Percentiles rank a stretch among this genome's conserved stretches.
Evolutionary conservation across 2,888 invertebrate genomes (phyloP).

Genomic region (Ornithoptera alexandrae): DNA sequence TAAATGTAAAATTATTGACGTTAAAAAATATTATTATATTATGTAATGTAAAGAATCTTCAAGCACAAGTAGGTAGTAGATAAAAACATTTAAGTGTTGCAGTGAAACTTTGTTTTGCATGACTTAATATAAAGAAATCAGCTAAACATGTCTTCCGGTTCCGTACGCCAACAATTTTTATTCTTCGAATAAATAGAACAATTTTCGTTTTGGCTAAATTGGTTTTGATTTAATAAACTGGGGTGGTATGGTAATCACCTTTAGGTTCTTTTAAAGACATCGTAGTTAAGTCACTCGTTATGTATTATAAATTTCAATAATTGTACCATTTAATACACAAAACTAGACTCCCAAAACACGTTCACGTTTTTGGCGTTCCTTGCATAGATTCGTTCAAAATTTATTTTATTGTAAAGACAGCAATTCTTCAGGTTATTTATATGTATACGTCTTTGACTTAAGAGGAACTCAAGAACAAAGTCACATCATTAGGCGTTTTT

Average conservation of each 20-base stretch:
- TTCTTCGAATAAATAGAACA: not conserved
- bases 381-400: no score
- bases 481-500: constrained; percentile 20
- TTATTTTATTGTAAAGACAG: not conserved
- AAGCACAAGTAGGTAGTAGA: no score
- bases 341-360: no score
- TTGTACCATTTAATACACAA: no score
- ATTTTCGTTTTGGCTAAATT: no score
- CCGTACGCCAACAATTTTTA: not conserved
- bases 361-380: no score
- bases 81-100: no score
- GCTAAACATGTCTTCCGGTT: not conserved
- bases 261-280: not conserved
- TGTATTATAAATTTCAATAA: not conserved
- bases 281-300: not conserved
- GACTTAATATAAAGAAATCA: not conserved
- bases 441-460: not conserved
- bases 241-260: not conserved
- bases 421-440: not conserved
- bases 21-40: no score
- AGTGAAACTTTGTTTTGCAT: no score
- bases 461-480: constrained; percentile 12
- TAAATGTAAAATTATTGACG: no score
- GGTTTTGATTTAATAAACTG: no score
- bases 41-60: no score